Base-by-base conservation (phyloP, 2,888 invertebrate species). In the Hydrotaea diabolus region DNA sequence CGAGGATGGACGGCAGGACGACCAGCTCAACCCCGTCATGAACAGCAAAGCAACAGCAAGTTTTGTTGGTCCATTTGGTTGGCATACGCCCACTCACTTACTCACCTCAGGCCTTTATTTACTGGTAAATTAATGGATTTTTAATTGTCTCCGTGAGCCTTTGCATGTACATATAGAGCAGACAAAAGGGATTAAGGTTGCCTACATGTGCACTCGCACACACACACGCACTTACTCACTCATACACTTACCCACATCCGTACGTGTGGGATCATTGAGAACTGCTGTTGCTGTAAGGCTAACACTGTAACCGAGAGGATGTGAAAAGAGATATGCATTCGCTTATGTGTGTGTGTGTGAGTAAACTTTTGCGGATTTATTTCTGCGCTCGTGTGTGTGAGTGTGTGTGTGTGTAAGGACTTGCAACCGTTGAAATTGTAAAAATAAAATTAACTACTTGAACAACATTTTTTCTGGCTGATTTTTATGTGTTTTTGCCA, bases 101-200 rank as follows among this genome's bases (percentile, higher is more conserved):
- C 59, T 59, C 66, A 66, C 66, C 66, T 66, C 66, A 17, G 66
- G 62, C 72, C 79, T 76, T 59, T 82, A 74, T 77, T 79, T 74
- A 64, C 79, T 81, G 82, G 57, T 78, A 90, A 89, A 90, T 90
- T 90, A 90, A 90, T 90, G 90, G 90, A 89, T 90, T 90, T 90
- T 90, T 90, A 90, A 90, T 90, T 90, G 90, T 90, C 90, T 89
- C 89, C 74, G 53, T 66, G 82, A 46, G 31, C 74, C 53, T 79
- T 39, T 59, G 69, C 15, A 73, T 15, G 64, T 31, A 43, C 31
- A 8, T 39, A 46, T 69, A 78, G n/a, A 76, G 39, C 64, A 66
- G 66, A 57, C 59, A 66, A 64, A 82, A 79, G 73, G 78, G 78
- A 82, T 82, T 85, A 79, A 82, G 80, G 17, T 66, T 21, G 0